These are phyloP conservation scores for Diarsia dahlii DNA, from an alignment of 2,888 invertebrate species.

Conservation along the genomic window DNA sequence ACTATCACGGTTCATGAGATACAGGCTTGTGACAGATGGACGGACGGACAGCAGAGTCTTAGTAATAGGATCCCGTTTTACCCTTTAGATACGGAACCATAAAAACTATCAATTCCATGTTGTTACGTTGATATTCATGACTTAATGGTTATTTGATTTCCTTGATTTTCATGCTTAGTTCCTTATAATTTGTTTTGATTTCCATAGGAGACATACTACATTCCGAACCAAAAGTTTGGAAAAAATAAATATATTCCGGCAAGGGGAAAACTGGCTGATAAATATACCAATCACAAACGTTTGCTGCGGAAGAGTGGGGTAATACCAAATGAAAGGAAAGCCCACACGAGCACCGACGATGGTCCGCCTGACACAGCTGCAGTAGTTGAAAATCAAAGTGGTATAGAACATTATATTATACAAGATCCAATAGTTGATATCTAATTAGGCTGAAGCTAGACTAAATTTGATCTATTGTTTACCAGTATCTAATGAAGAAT, in stretches of 20 bases:
- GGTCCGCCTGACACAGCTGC: not conserved
- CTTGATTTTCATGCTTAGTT: not conserved
- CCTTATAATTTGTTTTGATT: not conserved
- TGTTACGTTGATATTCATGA: not conserved
- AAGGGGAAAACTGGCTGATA: not conserved
- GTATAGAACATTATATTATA: not conserved
- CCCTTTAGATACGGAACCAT: not conserved
- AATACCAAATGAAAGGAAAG: not conserved
- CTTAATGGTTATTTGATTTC: not conserved
- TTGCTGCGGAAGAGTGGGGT: not conserved
- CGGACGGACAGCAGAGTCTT: no score
- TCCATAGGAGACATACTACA: not conserved
- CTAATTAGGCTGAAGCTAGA: not conserved
- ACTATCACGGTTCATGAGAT: no score
- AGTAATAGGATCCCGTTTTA: no score
- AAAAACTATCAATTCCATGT: not conserved
- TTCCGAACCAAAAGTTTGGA: not conserved
- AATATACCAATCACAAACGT: not conserved
- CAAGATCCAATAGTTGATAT: not conserved
- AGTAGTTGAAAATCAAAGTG: not conserved
- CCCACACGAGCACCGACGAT: not conserved
- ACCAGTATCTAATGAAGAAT: slow-evolving; percentile 13
- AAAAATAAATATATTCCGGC: not conserved
- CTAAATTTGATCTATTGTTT: not conserved
- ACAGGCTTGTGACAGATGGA: no score